These are phyloP conservation scores for Euzetes globulus DNA, from an alignment of 2,888 invertebrate species.

Conservation along the genomic window DNA sequence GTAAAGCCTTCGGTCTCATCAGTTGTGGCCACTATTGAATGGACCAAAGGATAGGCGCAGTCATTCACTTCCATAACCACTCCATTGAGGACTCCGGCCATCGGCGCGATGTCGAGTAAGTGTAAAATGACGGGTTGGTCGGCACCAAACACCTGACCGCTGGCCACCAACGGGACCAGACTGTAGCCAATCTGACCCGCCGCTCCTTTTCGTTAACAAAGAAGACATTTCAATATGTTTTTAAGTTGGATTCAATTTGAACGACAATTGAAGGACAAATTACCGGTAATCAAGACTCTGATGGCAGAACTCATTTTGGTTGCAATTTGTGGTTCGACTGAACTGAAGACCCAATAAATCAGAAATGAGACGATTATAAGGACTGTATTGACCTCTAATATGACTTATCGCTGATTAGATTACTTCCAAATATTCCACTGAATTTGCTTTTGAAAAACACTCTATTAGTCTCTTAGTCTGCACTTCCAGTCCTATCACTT, in stretches of 20 bases:
- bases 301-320: background rate
- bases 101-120: constrained; percentile 86
- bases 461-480: too few relatives aligned
- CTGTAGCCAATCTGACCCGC: constrained; percentile 99
- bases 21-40: constrained; percentile 75
- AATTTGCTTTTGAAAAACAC: too few relatives aligned
- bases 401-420: background rate
- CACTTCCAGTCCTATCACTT: too few relatives aligned
- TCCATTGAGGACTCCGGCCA: constrained; percentile 94
- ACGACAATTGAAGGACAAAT: background rate
- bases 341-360: background rate
- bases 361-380: background rate
- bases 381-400: background rate
- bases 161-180: constrained; percentile 83
- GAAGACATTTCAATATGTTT: too few relatives aligned
- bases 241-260: too few relatives aligned
- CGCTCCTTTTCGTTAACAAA: constrained; percentile 69
- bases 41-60: constrained; percentile 81
- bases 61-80: constrained; percentile 96
- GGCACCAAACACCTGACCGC: constrained; percentile 88
- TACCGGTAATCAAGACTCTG: constrained; percentile 20
- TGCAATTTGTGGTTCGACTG: background rate
- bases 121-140: constrained; percentile 78
- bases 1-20: constrained; percentile 87
- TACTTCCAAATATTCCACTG: too few relatives aligned